phyloP scores from a whole-genome alignment of 2,888 invertebrate genomes.

The Lissonota sp. region DNA sequence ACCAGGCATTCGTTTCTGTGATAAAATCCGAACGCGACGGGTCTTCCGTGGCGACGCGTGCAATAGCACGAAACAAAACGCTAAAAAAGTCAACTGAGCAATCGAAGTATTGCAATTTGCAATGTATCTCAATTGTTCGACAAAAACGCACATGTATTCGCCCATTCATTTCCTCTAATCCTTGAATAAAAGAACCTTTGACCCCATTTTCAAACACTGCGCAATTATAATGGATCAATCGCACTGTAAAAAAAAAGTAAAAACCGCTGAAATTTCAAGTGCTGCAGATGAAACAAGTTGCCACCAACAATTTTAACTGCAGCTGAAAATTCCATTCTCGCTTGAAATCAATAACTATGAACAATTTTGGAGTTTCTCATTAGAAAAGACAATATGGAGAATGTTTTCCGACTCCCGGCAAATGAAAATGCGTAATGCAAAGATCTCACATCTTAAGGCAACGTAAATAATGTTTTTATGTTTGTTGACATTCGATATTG shows the following conservation, averaged over 20 bases:
- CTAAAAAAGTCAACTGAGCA: background rate
- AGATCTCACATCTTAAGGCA: no score
- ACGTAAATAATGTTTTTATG: background rate
- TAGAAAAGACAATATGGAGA: no score
- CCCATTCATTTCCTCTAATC: background rate
- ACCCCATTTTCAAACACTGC: constrained; percentile 42
- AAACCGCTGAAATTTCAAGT: no score
- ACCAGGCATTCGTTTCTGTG: constrained; percentile 75
- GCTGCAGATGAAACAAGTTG: no score
- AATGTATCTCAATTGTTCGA: background rate
- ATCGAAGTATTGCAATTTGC: background rate
- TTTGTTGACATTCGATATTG: background rate
- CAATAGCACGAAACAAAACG: no score
- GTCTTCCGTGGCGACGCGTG: constrained; percentile 57
- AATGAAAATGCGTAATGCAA: no score
- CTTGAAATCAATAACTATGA: no score
- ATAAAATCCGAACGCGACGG: constrained; percentile 69
- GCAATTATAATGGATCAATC: constrained; percentile 41
- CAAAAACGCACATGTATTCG: background rate
- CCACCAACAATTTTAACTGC: no score
- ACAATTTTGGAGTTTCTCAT: no score
- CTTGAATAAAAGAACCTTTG: constrained; percentile 21
- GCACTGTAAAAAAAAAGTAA: constrained; percentile 8
- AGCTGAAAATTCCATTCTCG: no score
- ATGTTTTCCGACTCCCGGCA: no score